These are phyloP conservation scores for Reinhardtius hippoglossoides DNA, from an alignment of 2,113 vertebrate genomes.

Conservation along the genomic window DNA sequence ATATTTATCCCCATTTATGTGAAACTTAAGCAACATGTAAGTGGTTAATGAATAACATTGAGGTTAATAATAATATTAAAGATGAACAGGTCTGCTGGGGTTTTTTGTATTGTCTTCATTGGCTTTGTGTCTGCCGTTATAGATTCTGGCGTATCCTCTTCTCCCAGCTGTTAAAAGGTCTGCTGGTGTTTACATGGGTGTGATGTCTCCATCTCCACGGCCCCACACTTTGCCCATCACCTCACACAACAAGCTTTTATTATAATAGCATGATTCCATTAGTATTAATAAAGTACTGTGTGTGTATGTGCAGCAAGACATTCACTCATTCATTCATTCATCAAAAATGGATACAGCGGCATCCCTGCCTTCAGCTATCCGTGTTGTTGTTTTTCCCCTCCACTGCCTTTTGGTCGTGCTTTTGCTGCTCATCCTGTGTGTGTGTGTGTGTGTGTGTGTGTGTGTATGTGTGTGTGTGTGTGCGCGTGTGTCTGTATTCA, in stretches of 20 bases:
- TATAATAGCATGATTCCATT: constrained; percentile 73
- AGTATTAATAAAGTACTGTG: constrained; percentile 70
- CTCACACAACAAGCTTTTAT: constrained; percentile 71
- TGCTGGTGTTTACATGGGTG: constrained; percentile 75
- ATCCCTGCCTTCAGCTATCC: constrained; percentile 66
- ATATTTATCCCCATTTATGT: background rate
- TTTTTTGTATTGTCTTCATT: background rate
- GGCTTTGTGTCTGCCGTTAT: constrained; percentile 4
- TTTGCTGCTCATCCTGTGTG: constrained; percentile 21
- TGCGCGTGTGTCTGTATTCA: constrained; percentile 10
- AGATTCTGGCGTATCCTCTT: constrained; percentile 8
- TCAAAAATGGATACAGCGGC: constrained; percentile 74
- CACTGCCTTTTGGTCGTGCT: constrained; percentile 55
- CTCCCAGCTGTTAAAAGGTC: constrained; percentile 66
- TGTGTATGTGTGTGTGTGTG: constrained; percentile 10
- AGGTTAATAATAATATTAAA: background rate
- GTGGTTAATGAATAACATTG: background rate
- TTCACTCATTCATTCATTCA: constrained; percentile 71
- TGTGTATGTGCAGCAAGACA: constrained; percentile 42
- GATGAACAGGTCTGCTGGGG: background rate
- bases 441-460: constrained; percentile 24
- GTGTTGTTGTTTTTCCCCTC: constrained; percentile 79
- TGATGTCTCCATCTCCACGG: constrained; percentile 61
- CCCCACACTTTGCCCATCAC: constrained; percentile 64
- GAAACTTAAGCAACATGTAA: background rate